Evolutionary conservation across 1,140 invertebrate species (phyloP), one percentile per base, ranked within the genome.

Genomic region (Nasonia giraulti): DNA sequence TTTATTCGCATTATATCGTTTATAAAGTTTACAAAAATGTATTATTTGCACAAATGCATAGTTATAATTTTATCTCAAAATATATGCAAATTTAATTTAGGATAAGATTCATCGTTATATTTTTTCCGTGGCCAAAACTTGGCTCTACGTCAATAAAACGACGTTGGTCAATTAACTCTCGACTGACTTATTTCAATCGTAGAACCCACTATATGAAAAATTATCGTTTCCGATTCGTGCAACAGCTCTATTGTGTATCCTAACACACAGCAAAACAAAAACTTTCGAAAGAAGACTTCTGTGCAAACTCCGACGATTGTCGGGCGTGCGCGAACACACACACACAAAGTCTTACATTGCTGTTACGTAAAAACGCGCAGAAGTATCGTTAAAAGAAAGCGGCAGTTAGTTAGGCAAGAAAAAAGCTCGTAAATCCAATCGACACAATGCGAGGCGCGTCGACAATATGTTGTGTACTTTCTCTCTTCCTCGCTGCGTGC

Each of bases 351-450:
- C 11, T 23, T 62, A 37, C 5, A 37, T 37, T 4, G 44, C 27
- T 33, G 23, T 37, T 66, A 14, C 82, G 74, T 40, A 83, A 68
- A 68, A 50, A 31, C 10, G 27, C 31, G 47, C 40, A 55, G 11
- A 40, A 47, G 37, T 83, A 1, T 69, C 14, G 6, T 62, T 17
- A 6, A 44, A 78, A 71, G 82, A 78, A 79, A 83, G 82, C 71
- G 76, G 82, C 82, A 76, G 81, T 82, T 50, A 76, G 81, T 82
- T 50, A 44, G 40, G 14, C 6, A 77, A 83, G 74, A 82, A 82
- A 62, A 69, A 33, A 20, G 0, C 11, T 27, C 14, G 74, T 83
- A 69, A 82, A 83, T 83, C 74, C 37, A 77, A 83, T 75, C 8
- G 81, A 76, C 80, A 81, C 69, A 81, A 66, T 76, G 55, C 50